Conservation (phyloP, 2,888 invertebrate genomes). For the Empis livida region DNA sequence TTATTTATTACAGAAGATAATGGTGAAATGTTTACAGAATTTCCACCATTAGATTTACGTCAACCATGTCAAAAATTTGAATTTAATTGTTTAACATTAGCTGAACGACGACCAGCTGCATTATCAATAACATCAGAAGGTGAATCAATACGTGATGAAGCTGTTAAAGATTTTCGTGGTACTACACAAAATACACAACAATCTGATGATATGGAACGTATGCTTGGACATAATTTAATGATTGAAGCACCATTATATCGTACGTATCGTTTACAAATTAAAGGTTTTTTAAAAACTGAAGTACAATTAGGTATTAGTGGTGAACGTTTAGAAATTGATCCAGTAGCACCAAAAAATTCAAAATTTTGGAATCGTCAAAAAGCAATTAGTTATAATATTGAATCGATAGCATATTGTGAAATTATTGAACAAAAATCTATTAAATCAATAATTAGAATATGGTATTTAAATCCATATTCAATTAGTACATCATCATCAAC, state of each 20-base stretch:
- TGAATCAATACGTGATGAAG: constrained; percentile 27
- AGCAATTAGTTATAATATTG: constrained; percentile 74
- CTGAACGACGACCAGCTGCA: constrained; percentile 46
- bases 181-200: constrained; percentile 9
- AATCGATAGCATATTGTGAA: constrained; percentile 78
- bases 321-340: constrained; percentile 85
- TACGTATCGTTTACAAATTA: constrained; percentile 64
- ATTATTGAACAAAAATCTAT: constrained; percentile 60
- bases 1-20: constrained; percentile 93
- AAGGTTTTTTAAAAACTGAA: constrained; percentile 67
- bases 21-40: constrained; percentile 78
- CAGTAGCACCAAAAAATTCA: constrained; percentile 52
- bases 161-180: constrained; percentile 31
- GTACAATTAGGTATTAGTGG: constrained; percentile 80
- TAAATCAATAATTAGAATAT: constrained; percentile 59
- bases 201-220: constrained; percentile 46
- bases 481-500: constrained; percentile 14
- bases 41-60: constrained; percentile 76
- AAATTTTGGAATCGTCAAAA: constrained; percentile 59
- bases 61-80: constrained; percentile 90
- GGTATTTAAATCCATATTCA: constrained; percentile 44
- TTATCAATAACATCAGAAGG: constrained; percentile 37
- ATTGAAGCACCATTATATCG: constrained; percentile 82
- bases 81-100: constrained; percentile 76
- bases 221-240: constrained; percentile 61